Percentiles rank a stretch among this genome's conserved stretches.
Conservation (phyloP, 2,113 vertebrate species). For the Origma solitaria region DNA sequence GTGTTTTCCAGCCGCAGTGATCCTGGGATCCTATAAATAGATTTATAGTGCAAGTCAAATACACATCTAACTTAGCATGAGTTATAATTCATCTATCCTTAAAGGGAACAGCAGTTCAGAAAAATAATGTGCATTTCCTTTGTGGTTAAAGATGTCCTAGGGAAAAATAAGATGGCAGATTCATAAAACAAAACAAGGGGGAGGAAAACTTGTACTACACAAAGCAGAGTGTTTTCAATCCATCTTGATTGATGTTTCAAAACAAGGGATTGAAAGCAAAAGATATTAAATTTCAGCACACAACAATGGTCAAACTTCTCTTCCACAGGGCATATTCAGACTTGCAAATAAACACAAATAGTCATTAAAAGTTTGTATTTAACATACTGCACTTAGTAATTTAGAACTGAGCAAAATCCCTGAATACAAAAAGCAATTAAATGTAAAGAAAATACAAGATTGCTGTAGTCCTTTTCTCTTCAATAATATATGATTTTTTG, state of each 20-base stretch:
- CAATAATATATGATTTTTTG: neutral
- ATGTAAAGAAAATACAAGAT: neutral
- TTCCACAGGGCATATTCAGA: neutral
- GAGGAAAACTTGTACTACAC: neutral
- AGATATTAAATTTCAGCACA: neutral
- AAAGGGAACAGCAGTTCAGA: neutral
- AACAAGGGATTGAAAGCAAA: neutral
- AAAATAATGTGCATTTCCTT: neutral
- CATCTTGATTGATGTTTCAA: neutral
- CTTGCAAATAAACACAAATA: neutral
- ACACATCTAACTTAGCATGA: neutral
- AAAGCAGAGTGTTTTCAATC: neutral
- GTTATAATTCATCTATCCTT: neutral
- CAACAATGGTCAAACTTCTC: neutral
- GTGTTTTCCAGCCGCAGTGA: neutral
- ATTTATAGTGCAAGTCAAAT: neutral
- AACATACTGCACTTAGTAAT: neutral
- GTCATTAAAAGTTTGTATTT: neutral
- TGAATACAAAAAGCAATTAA: neutral
- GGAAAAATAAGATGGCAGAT: neutral
- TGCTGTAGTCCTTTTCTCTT: neutral
- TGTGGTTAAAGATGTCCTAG: neutral
- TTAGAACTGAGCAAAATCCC: neutral
- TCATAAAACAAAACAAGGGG: neutral
- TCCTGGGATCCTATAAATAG: neutral